phyloP scores from a whole-genome alignment of 2,113 vertebrate species.

The Donacobius atricapilla region DNA sequence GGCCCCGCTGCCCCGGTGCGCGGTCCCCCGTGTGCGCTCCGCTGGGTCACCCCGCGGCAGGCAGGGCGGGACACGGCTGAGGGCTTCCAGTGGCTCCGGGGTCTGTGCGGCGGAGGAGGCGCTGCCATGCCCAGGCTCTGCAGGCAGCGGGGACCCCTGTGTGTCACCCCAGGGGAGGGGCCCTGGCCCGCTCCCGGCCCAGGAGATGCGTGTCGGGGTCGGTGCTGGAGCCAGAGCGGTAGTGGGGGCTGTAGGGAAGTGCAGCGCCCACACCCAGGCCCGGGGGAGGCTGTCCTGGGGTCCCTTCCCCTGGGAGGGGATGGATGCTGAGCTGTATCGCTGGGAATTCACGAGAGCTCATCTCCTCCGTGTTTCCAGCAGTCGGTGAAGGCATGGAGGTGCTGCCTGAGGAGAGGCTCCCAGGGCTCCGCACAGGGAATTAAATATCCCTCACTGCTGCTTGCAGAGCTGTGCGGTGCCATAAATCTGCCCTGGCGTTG shows the following conservation, averaged over 20 bases:
- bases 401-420: neutral
- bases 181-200: rapidly evolving
- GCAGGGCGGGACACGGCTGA: neutral
- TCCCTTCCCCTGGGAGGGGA: rapidly evolving
- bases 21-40: too few species aligned
- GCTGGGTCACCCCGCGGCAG: neutral
- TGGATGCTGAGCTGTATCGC: rapidly evolving
- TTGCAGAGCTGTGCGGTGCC: neutral
- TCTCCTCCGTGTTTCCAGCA: rapidly evolving
- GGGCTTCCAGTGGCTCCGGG: rapidly evolving
- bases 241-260: rapidly evolving
- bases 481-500: too few species aligned
- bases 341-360: rapidly evolving
- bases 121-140: rapidly evolving
- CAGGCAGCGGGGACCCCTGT: rapidly evolving
- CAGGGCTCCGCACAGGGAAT: too few species aligned
- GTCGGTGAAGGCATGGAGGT: rapidly evolving
- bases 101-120: rapidly evolving
- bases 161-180: rapidly evolving
- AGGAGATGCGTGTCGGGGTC: rapidly evolving
- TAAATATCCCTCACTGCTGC: neutral
- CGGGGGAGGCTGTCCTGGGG: too few species aligned
- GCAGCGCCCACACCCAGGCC: rapidly evolving
- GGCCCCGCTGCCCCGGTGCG: too few species aligned
- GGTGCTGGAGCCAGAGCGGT: rapidly evolving